Evolutionary conservation across 2,113 vertebrate genomes (phyloP), one percentile per base, ranked within the genome.

Genomic region (Myotis yumanensis): DNA sequence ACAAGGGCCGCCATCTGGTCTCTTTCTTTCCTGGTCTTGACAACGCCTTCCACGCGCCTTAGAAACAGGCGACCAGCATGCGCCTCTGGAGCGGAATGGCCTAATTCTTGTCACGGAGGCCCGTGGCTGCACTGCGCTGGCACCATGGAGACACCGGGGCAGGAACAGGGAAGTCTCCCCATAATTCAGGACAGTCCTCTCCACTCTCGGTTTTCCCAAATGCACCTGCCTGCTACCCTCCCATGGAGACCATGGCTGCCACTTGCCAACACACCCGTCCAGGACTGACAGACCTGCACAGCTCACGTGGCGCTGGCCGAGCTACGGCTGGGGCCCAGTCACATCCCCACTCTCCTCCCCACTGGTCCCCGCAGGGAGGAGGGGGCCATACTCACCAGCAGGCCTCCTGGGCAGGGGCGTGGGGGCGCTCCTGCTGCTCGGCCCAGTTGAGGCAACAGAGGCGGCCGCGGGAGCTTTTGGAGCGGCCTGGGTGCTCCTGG

Each of bases 361-460:
- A 16, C 3, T 23, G 43, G 59, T 30, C 88, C 40, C 57, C 7
- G 20, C 0, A 1, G 46, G 71, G 71, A 28, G 8, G 40, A 59
- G 62, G 23, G 14, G 3, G n/a, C 5, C 4, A 2, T 2, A 98
- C 98, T 98, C 91, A 99, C 99, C 95, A 0, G 97, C 93, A 3
- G 99, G 98, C 96, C 98, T 98, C 96, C 98, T 99, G 51, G 98
- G 97, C 2, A 98, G 62, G 1, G 98, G 69, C 0, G 93, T 11
- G 7, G 97, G 59, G 0, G 97, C 69, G 3, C 35, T 95, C 85
- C 97, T 98, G 0, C 48, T 82, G 92, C 80, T 71, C 0, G 96
- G 9, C 17, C 95, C 91, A 7, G 96, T n/a, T 0, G 97, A 73
- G 5, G 98, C 96, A 1, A 98, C 96, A 1, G 98, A 92, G 0